These are phyloP conservation scores for Pegoplata infirma DNA, from an alignment of 2,888 invertebrate genomes.

Conservation along the genomic window DNA sequence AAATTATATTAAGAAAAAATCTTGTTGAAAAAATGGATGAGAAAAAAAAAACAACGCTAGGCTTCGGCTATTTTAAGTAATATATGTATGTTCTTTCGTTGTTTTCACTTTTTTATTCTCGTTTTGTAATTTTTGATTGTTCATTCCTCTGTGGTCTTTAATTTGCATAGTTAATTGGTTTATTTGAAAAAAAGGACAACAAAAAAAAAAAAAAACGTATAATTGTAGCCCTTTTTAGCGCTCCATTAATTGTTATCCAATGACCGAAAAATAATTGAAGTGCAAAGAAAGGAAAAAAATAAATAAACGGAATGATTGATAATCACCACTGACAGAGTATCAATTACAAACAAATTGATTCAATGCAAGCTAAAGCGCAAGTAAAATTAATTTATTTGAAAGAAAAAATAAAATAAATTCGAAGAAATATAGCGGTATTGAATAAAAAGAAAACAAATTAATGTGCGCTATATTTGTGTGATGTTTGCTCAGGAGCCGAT, in stretches of 20 bases:
- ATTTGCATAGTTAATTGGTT: slow-evolving; percentile 45
- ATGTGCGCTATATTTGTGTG: too few relatives aligned
- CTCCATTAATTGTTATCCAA: slow-evolving; percentile 30
- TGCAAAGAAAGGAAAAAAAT: neutral
- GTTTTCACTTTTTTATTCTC: neutral
- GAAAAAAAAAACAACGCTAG: neutral
- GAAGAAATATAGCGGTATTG: too few relatives aligned
- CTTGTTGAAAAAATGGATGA: neutral
- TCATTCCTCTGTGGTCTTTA: slow-evolving; percentile 31
- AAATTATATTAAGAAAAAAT: neutral
- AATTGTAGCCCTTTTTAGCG: slow-evolving; percentile 8
- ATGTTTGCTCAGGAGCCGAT: too few relatives aligned
- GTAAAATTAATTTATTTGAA: neutral
- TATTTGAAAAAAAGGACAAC: neutral
- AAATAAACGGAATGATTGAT: neutral
- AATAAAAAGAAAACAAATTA: too few relatives aligned
- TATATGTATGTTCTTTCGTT: neutral
- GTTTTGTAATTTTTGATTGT: slow-evolving; percentile 4
- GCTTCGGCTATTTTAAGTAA: neutral
- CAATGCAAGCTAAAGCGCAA: neutral
- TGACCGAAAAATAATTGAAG: slow-evolving; percentile 32
- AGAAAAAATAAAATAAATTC: too few relatives aligned
- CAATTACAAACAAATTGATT: neutral
- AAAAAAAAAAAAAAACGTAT: too few relatives aligned
- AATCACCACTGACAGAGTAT: slow-evolving; percentile 1